These are phyloP conservation scores for Hemistola chrysoprasaria DNA, from an alignment of 2,888 invertebrate genomes.

Conservation along the genomic window DNA sequence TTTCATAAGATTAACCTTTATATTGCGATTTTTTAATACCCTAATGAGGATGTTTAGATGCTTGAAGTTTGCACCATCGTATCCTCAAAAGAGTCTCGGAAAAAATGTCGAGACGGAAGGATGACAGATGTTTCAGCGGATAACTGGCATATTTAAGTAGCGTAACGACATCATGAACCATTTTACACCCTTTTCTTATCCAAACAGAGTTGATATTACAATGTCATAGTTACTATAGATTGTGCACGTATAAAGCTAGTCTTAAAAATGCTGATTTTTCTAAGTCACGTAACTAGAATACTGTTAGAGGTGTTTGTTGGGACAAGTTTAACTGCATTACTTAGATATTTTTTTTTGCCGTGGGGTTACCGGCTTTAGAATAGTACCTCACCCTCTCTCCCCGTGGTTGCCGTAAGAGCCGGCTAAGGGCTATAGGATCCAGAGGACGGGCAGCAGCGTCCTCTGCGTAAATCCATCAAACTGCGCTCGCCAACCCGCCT, in stretches of 20 bases:
- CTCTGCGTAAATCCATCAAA: too few relatives aligned
- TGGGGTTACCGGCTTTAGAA: too few relatives aligned
- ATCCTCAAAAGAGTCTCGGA: conserved; percentile 26
- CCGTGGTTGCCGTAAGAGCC: too few relatives aligned
- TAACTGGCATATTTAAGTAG: conserved; percentile 29
- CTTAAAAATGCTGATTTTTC: conserved; percentile 53
- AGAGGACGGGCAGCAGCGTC: too few relatives aligned
- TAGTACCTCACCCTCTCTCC: too few relatives aligned
- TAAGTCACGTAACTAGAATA: conserved; percentile 60
- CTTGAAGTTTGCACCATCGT: conserved; percentile 17
- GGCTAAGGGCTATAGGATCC: too few relatives aligned
- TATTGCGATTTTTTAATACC: too few relatives aligned
- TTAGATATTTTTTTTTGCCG: too few relatives aligned
- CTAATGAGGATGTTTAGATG: conserved; percentile 26
- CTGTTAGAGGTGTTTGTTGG: conserved; percentile 44
- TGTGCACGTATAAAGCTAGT: conserved; percentile 21
- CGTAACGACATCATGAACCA: conserved; percentile 6
- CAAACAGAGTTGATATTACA: conserved; percentile 17
- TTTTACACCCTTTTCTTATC: conserved; percentile 6
- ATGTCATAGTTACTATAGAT: conserved; percentile 10
- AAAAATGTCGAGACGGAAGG: conserved; percentile 45
- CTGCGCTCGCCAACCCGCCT: too few relatives aligned
- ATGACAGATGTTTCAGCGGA: conserved; percentile 46
- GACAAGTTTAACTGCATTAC: conserved; percentile 32
- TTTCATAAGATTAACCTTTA: not conserved